Base-by-base conservation (phyloP, 2,797 vertebrate genomes). In the Notamacropus eugenii region DNA sequence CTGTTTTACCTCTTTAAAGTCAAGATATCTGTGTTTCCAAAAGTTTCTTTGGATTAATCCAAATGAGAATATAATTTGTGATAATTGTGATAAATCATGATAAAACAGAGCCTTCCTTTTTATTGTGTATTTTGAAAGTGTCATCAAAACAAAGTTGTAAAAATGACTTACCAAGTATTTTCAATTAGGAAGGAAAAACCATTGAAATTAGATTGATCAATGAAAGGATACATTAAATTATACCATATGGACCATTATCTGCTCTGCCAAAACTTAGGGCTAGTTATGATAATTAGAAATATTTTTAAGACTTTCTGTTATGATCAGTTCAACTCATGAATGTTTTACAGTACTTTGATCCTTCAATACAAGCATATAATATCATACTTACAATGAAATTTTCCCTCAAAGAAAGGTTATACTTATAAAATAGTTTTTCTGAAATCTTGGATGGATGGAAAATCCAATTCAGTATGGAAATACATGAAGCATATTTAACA, bases 401-500 rank as follows among this genome's bases (percentile, higher is more conserved):
- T 56, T 91, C 50, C 96, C 54, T 9, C 1, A 1, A 14, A 92
- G 34, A 46, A 22, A 93, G 74, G 22, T 40, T 74, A 74, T 40
- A 40, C 22, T 74, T 74, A 40, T 22, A 22, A 74, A 67, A 74
- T n/a, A 0, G 4, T 40, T 52, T 40, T 34, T 11, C 59, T 91
- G 24, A 4, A 34, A 90, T 67, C 91, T 40, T 90, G 90, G 4
- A 93, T 93, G 91, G 14, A 5, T 87, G 57, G 31, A 46, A 87
- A 91, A 12, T 1, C 16, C 19, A 94, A n/a, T 62, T 93, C 31
- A 62, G 31, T 93, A 57, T 93, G 55, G 92, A 92, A 59, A 54
- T 46, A 24, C 8, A 74, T 94, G 62, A 90, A 57, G 14, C 40
- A 55, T 62, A 90, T 27, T 95, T 96, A 94, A 96, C 87, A 94